Evolutionary conservation across 2,797 vertebrate genomes (phyloP).

Genomic region (Betta splendens): DNA sequence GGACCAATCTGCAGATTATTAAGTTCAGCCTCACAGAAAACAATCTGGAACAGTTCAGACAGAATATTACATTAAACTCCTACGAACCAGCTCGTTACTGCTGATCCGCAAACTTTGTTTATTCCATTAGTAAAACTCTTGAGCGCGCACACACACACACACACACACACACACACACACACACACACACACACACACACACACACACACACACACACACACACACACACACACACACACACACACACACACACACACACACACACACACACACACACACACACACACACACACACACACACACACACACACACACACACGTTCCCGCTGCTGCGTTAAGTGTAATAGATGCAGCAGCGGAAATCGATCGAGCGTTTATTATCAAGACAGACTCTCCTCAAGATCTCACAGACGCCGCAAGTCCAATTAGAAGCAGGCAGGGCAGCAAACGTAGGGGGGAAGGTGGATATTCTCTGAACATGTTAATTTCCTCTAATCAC

Average conservation of each 20-base stretch:
- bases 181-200: slow-evolving; percentile 28
- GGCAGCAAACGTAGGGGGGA: slow-evolving; percentile 10
- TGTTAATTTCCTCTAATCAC: slow-evolving; percentile 26
- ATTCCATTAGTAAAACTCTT: slow-evolving; percentile 28
- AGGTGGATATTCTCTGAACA: slow-evolving; percentile 26
- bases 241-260: slow-evolving; percentile 29
- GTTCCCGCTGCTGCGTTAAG: slow-evolving; percentile 21
- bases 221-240: slow-evolving; percentile 26
- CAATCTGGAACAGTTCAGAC: slow-evolving; percentile 61
- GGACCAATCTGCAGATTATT: slow-evolving; percentile 41
- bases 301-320: slow-evolving; percentile 10
- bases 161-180: slow-evolving; percentile 28
- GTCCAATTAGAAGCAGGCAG: slow-evolving; percentile 41
- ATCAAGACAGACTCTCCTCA: slow-evolving; percentile 40
- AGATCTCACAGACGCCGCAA: slow-evolving; percentile 17
- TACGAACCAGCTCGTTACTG: slow-evolving; percentile 57
- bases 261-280: slow-evolving; percentile 27
- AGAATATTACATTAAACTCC: slow-evolving; percentile 65
- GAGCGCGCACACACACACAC: slow-evolving; percentile 32
- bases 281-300: slow-evolving; percentile 15
- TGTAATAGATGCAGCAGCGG: slow-evolving; percentile 28
- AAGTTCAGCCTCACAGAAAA: slow-evolving; percentile 52
- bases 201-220: slow-evolving; percentile 25
- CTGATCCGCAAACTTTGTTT: slow-evolving; percentile 36
- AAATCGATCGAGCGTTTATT: slow-evolving; percentile 55